Evolutionary conservation across 2,113 vertebrate genomes (phyloP).

Genomic region (Hemicordylus capensis): DNA sequence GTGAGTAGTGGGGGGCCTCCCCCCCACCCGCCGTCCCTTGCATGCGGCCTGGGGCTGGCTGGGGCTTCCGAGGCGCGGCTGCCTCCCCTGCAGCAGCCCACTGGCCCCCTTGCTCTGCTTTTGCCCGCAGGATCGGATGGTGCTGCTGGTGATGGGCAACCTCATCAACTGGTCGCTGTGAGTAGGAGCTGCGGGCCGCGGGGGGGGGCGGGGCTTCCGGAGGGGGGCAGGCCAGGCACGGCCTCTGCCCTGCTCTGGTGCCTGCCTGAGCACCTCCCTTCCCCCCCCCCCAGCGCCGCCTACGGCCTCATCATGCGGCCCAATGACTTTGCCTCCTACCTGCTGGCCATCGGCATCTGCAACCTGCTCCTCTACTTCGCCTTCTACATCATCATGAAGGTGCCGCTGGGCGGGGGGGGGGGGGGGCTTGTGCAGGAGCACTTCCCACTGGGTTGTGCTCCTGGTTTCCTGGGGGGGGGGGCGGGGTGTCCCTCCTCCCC

Average conservation of each 20-base stretch:
- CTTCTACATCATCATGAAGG: conserved; percentile 99
- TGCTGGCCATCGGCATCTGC: conserved; percentile 97
- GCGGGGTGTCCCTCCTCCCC: not conserved
- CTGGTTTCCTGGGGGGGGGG: no score
- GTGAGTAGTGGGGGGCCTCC: conserved; percentile 79
- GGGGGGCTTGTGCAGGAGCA: no score
- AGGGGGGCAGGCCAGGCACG: accelerated
- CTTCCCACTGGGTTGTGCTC: no score
- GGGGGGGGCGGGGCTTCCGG: not conserved
- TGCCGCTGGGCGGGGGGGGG: conserved; percentile 36
- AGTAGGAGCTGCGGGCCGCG: conserved; percentile 67
- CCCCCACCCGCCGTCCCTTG: not conserved
- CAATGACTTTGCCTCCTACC: conserved; percentile 96
- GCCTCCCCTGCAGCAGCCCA: not conserved
- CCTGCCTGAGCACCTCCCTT: not conserved
- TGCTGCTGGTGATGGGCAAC: conserved; percentile 96
- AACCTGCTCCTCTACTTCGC: conserved; percentile 98
- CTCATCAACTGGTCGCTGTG: conserved; percentile 98
- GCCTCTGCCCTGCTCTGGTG: not conserved
- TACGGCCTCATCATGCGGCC: conserved; percentile 92
- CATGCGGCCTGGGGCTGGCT: no score
- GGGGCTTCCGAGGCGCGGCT: accelerated
- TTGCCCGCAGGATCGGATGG: conserved; percentile 90
- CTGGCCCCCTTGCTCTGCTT: not conserved
- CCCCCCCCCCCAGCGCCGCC: conserved; percentile 80